Conservation (phyloP, 30 jellyfish, hydroid and myxozoan species). For the Rhopilema esculentum region DNA sequence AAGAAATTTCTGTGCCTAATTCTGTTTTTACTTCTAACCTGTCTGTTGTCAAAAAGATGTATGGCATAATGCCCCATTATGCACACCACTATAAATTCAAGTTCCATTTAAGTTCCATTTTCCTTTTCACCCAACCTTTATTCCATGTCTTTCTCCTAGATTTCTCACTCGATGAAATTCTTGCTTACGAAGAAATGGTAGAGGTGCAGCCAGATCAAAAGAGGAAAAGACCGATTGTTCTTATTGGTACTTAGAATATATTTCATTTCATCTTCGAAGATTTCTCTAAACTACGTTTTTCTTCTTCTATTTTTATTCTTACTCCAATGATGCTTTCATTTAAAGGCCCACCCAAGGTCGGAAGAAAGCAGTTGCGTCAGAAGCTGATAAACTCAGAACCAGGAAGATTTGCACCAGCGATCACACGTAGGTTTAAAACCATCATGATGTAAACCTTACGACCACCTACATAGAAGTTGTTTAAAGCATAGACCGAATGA, state of each 20-base stretch:
- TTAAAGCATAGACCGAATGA: no score
- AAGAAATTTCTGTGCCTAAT: background rate
- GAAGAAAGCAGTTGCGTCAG: conserved; percentile 87
- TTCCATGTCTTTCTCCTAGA: conserved; percentile 19
- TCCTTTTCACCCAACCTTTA: background rate
- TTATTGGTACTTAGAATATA: conserved; percentile 76
- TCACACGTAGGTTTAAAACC: conserved; percentile 81
- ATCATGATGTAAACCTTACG: no score
- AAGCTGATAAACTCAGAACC: conserved; percentile 73
- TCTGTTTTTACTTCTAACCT: no score
- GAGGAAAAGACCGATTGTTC: conserved; percentile 85
- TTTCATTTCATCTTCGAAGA: background rate
- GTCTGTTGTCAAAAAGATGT: no score
- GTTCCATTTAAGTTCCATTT: no score
- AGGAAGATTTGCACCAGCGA: conserved; percentile 89
- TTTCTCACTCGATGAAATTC: conserved; percentile 80
- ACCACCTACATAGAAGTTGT: background rate
- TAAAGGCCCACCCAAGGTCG: conserved; percentile 97
- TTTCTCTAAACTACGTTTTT: no score
- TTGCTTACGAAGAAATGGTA: conserved; percentile 95
- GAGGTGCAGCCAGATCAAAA: conserved; percentile 82
- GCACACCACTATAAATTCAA: no score
- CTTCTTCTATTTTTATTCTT: no score
- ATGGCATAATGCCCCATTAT: no score
- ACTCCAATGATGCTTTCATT: background rate